Evolutionary conservation across 2,888 invertebrate species (phyloP), one percentile per base, ranked within the genome.

Genomic region (Cenopis cana): DNA sequence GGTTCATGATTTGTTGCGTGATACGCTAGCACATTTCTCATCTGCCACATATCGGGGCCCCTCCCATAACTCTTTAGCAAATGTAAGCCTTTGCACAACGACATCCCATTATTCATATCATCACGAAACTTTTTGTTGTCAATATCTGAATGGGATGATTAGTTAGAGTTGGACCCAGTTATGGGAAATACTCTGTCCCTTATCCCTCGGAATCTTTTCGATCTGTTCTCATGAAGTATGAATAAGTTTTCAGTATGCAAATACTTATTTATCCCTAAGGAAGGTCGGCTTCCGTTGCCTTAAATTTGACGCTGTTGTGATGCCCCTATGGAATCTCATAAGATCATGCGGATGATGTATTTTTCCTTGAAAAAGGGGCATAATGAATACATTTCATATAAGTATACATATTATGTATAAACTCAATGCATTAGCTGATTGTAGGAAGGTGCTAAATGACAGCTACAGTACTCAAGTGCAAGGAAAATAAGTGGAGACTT

Each of bases 51-150:
- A 68, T 73, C 64, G 60, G 67, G 67, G 64, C 59, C 64, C 60
- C 57, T 17, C 55, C 56, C 73, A 70, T 74, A 68, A 68, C 69
- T 74, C 72, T 68, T 74, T 72, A 68, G 56, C 65, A 56, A 72
- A 74, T 66, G 66, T 62, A 72, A 67, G 38, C 55, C 49, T 54
- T 66, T 60, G 24, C 49, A 14, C 52, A 54, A 72, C 41, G 60
- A 65, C 54, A 52, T 59, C 14, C 49, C 61, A 61, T 71, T 67
- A 71, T 71, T 71, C 71, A 71, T 67, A 71, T 67, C 68, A 69
- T 69, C 60, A 61, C 50, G 20, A 60, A 71, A 71, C 67, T 71
- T 71, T 67, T 66, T 61, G 68, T 67, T 71, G 54, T 61, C 71
- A 71, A 67, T 71, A 70, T 56, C 49, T 61, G 67, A 67, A 71